phyloP scores from a whole-genome alignment of 2,888 invertebrate genomes.

The Hymenopus coronatus region DNA sequence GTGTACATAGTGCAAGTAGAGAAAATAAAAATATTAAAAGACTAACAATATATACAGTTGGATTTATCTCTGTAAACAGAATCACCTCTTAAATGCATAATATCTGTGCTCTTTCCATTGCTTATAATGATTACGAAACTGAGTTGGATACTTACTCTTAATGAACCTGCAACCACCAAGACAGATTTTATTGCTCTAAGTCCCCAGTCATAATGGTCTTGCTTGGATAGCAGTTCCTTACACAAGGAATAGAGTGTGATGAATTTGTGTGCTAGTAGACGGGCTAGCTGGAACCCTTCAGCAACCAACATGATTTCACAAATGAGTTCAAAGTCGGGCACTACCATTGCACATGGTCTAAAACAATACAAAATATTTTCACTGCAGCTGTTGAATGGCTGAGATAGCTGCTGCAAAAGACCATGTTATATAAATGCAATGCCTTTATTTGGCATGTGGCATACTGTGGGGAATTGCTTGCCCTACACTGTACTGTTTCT shows the following conservation, averaged over 20 bases:
- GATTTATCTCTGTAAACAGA: no score
- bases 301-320: slow-evolving; percentile 97
- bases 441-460: no score
- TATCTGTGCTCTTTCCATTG: no score
- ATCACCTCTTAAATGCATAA: no score
- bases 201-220: slow-evolving; percentile 98
- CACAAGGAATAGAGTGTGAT: slow-evolving; percentile 90
- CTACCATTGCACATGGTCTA: slow-evolving; percentile 96
- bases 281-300: slow-evolving; percentile 91
- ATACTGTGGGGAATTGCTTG: no score
- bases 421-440: no score
- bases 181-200: slow-evolving; percentile 93
- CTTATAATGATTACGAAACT: not conserved
- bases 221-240: slow-evolving; percentile 85
- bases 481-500: no score
- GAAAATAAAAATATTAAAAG: no score
- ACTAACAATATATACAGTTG: no score
- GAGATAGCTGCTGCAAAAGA: no score
- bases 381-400: no score
- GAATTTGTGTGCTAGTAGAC: slow-evolving; percentile 86
- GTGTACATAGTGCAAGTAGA: no score
- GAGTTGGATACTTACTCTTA: slow-evolving; percentile 59
- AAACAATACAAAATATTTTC: not conserved
- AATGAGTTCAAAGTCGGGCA: slow-evolving; percentile 93
- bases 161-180: slow-evolving; percentile 86